phyloP scores from a whole-genome alignment of 2,888 invertebrate species.

The Gnatocerus cornutus region DNA sequence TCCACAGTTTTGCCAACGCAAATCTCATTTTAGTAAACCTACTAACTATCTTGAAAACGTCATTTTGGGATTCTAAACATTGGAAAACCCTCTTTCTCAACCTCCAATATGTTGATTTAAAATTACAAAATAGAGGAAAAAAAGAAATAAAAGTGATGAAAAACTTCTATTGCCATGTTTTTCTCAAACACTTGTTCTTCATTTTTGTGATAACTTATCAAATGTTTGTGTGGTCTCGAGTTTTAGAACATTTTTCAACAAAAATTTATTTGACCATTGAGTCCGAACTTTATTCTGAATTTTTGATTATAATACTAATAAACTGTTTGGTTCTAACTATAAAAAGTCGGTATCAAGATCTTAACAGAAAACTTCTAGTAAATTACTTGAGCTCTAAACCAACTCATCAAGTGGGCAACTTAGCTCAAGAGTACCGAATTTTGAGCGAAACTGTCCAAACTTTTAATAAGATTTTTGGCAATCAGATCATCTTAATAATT shows the following conservation, averaged over 20 bases:
- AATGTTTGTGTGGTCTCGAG: too few relatives aligned
- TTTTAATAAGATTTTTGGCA: background rate
- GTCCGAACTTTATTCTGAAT: background rate
- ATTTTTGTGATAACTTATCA: too few relatives aligned
- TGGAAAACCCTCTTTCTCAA: background rate
- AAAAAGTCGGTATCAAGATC: background rate
- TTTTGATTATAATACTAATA: background rate
- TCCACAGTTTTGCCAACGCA: conserved; percentile 12
- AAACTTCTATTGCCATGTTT: too few relatives aligned
- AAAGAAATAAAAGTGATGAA: too few relatives aligned
- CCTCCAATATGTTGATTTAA: background rate
- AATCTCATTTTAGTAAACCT: too few relatives aligned
- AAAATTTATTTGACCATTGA: too few relatives aligned
- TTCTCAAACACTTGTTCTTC: too few relatives aligned
- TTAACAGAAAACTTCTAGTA: background rate
- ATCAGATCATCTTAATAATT: background rate
- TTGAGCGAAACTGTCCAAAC: background rate
- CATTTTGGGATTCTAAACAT: background rate
- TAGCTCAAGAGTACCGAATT: background rate
- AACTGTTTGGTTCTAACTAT: background rate
- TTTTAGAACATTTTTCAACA: too few relatives aligned
- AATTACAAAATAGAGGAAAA: too few relatives aligned
- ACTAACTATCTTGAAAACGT: background rate
- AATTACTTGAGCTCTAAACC: background rate
- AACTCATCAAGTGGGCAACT: background rate